Evolutionary conservation across 2,797 vertebrate species (phyloP).

Genomic region (Onychomys torridus): DNA sequence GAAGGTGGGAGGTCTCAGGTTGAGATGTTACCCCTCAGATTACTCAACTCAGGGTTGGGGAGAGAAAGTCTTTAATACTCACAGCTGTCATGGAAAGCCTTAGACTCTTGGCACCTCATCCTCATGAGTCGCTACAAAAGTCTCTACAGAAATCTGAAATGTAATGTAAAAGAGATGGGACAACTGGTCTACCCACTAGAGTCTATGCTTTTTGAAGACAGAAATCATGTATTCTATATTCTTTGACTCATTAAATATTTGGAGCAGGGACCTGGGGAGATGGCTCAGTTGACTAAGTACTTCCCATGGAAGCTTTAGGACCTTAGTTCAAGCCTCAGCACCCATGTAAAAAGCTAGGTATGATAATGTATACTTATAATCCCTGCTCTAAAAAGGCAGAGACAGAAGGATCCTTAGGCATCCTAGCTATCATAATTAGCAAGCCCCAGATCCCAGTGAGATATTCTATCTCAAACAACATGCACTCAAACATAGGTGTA

Average conservation of each 20-base stretch:
- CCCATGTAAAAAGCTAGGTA: background rate
- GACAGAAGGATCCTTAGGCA: background rate
- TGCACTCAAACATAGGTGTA: background rate
- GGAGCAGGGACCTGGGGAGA: background rate
- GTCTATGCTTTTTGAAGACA: background rate
- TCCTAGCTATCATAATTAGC: background rate
- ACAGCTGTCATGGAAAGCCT: no score
- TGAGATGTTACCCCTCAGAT: background rate
- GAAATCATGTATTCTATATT: no score
- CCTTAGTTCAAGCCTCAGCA: background rate
- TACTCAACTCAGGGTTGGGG: background rate
- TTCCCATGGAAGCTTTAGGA: background rate
- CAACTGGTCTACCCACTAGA: background rate
- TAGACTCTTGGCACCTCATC: background rate
- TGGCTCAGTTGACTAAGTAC: background rate
- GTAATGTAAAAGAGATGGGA: background rate
- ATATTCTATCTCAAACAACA: background rate
- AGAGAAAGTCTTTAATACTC: background rate
- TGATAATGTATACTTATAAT: background rate
- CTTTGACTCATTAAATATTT: background rate
- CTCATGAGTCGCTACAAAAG: background rate
- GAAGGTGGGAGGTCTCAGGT: background rate
- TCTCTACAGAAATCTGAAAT: background rate
- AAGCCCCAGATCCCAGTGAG: background rate
- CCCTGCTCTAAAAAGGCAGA: background rate